phyloP scores from a whole-genome alignment of 2,113 vertebrate species.

The Pelecanoides urinatrix region DNA sequence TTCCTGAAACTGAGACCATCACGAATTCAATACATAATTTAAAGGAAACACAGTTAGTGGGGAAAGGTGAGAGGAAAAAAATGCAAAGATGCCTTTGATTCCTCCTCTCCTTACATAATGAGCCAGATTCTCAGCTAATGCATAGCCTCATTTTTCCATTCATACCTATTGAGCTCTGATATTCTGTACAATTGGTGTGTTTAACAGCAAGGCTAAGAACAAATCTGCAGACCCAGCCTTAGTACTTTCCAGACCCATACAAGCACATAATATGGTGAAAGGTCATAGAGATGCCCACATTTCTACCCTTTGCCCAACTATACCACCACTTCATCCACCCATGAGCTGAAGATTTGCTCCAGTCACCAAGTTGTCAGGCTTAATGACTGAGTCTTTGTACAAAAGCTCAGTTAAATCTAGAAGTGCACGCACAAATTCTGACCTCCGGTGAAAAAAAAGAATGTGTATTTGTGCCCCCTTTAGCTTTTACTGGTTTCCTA shows the following conservation, averaged over 20 bases:
- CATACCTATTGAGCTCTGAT: not conserved
- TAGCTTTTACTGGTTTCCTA: constrained; percentile 43
- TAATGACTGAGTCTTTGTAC: not conserved
- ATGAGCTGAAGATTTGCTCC: not conserved
- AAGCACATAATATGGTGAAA: not conserved
- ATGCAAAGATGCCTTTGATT: not conserved
- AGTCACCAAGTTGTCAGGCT: not conserved
- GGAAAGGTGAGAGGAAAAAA: not conserved
- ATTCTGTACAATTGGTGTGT: not conserved
- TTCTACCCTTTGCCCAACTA: not conserved
- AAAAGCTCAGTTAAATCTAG: not conserved
- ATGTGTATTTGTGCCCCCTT: not conserved
- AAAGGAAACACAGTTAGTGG: not conserved
- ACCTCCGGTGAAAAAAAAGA: not conserved
- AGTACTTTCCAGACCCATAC: not conserved
- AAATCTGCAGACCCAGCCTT: not conserved
- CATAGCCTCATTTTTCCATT: not conserved
- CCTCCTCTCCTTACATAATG: not conserved
- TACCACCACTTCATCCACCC: not conserved
- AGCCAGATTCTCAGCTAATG: not conserved
- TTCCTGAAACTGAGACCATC: not conserved
- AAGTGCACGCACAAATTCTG: not conserved
- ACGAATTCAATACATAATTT: not conserved
- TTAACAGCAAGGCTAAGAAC: not conserved
- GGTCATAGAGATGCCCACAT: not conserved